phyloP scores from a whole-genome alignment of 2,888 invertebrate genomes.

The Sturmia bella region DNA sequence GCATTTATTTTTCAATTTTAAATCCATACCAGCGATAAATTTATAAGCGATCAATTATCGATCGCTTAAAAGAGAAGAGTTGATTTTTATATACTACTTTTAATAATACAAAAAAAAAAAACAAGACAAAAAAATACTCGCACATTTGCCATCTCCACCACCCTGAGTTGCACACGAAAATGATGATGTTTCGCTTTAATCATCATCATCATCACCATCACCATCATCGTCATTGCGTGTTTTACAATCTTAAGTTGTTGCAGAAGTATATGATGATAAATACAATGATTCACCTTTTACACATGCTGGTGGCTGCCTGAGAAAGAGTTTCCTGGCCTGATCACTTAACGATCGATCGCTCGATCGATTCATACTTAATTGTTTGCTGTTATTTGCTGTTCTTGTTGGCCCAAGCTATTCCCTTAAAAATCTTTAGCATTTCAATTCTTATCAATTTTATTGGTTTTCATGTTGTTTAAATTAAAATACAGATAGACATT shows the following conservation, averaged over 20 bases:
- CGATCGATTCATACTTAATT: conserved; percentile 46
- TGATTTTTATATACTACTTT: conserved; percentile 54
- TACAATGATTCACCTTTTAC: conserved; percentile 68
- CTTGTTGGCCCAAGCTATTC: conserved; percentile 29
- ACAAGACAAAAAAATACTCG: background rate
- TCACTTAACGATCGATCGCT: conserved; percentile 49
- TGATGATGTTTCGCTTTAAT: conserved; percentile 5
- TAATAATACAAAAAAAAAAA: no score
- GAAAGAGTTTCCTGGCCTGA: conserved; percentile 59
- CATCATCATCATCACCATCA: conserved; percentile 13
- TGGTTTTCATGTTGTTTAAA: conserved; percentile 68
- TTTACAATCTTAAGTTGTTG: conserved; percentile 52
- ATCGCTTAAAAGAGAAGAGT: conserved; percentile 58
- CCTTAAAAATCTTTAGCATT: conserved; percentile 61
- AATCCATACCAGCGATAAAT: conserved; percentile 69
- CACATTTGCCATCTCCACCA: conserved; percentile 14
- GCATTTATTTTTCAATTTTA: conserved; percentile 66
- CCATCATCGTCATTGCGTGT: conserved; percentile 62
- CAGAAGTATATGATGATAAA: background rate
- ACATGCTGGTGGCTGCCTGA: conserved; percentile 13
- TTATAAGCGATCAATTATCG: conserved; percentile 79
- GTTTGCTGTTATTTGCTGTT: conserved; percentile 28
- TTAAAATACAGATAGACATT: conserved; percentile 42
- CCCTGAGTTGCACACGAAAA: background rate
- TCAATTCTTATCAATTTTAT: conserved; percentile 78